Base-by-base conservation (phyloP, 1,140 invertebrate species). In the Drosophila bocki region DNA sequence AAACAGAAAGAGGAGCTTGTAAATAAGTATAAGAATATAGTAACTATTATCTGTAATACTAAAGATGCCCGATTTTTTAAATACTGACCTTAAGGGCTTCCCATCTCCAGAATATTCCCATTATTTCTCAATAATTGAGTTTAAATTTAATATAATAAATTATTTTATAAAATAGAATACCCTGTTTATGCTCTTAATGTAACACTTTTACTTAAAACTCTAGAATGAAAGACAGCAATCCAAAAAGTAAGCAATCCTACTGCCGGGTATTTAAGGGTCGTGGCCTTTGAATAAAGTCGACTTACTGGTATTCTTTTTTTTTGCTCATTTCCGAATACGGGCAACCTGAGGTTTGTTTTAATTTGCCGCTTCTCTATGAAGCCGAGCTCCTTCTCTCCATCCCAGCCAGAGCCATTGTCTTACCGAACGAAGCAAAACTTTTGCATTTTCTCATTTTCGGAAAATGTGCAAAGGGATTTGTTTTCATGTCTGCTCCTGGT, bases 381-480 rank as follows among this genome's bases (percentile, higher is more conserved):
- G 64, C 65, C 41, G 41, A 44, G 32, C 22, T 44, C 42, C 61
- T 39, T n/a, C 15, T 15, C 32, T 29, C 26, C 29, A 50, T 33
- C n/a, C 57, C 51, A 41, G 26, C 51, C 58, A 74, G 41, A 54
- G 17, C 68, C 81, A 87, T 88, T 88, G 85, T 85, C 78, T 85
- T 87, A 67, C 85, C 53, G 57, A 81, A 47, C 48, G 69, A 75
- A 69, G 85, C 51, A 85, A 90, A 88, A 90, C 85, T 90, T 90
- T 90, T 77, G 86, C 85, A 90, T 90, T 90, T 90, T 90, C 85
- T 90, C 85, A 90, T 90, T 90, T 90, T 90, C 85, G 51, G 85
- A 90, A 90, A 90, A 90, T 90, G 86, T 90, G 85, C 85, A 90
- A 91, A 90, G 85, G 85, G 85, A 90, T 90, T 90, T 90, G 85